Evolutionary conservation across 2,797 vertebrate genomes (phyloP), one percentile per base, ranked within the genome.

Genomic region (Pseudocheirus occidentalis): DNA sequence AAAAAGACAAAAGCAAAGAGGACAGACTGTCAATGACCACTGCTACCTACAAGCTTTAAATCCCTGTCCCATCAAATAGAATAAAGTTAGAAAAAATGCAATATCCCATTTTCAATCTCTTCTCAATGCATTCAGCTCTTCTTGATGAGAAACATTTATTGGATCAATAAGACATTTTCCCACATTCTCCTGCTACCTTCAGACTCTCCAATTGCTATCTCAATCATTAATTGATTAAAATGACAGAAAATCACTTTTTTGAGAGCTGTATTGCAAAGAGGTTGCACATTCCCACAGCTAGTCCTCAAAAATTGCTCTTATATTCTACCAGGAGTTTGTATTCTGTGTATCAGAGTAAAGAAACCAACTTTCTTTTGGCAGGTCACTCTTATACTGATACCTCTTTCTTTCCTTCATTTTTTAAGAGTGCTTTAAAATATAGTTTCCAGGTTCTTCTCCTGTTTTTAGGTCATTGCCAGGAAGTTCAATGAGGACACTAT

Each of bases 111-210:
- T 91, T 98, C 96, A 90, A 55, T 94, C 95, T 96, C 96, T 90
- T 97, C 95, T 95, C 94, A 97, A 34, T 91, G 56, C 92, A 96
- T 97, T 98, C 95, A 98, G 97, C 29, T 97, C 59, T 62, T 97
- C 95, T 97, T 98, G 40, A 53, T 98, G 95, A 98, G 96, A 97
- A 96, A 7, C 93, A 57, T 5, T 57, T 73, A n/a, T 73, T 94
- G 95, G 97, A 98, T 98, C 98, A 97, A 98, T 99, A 98, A 97
- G 90, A 97, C 95, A 98, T 98, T 98, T 98, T 95, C 96, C 96
- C 92, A 97, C 95, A 94, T 97, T 97, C 98, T 97, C 93, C 58
- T 98, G 94, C 59, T 94, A n/a, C 55, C 97, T 97, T 93, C 96
- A 92, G 97, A 98, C 96, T 31, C 55, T 97, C 9, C 91, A 87